These are phyloP conservation scores for Periparus ater DNA, from an alignment of 2,797 vertebrate genomes.

Conservation along the genomic window DNA sequence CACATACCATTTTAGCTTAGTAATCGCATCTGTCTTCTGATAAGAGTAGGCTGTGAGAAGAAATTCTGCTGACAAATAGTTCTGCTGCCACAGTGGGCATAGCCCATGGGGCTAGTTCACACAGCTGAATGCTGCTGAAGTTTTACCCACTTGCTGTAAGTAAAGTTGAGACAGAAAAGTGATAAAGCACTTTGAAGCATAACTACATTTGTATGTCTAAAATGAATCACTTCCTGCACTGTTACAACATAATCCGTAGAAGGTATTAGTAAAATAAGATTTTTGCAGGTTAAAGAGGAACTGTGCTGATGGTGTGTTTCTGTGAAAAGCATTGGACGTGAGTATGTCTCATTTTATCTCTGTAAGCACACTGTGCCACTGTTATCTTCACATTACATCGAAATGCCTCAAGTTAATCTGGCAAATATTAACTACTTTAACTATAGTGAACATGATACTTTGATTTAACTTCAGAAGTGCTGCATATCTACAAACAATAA, in stretches of 20 bases:
- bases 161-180: not conserved
- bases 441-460: not conserved
- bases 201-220: not conserved
- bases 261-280: not conserved
- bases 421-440: not conserved
- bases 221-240: not conserved
- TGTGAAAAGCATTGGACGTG: not conserved
- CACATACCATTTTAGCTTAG: slow-evolving; percentile 33
- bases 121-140: not conserved
- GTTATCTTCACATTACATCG: not conserved
- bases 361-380: not conserved
- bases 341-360: not conserved
- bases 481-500: not conserved
- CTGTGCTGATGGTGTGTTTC: not conserved
- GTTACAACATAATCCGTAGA: not conserved
- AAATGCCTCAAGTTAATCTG: not conserved
- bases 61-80: slow-evolving; percentile 40
- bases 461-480: not conserved
- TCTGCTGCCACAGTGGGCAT: not conserved
- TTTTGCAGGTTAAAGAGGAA: not conserved
- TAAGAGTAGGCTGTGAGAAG: not conserved
- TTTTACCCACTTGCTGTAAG: not conserved
- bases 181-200: not conserved
- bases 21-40: slow-evolving; percentile 5
- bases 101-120: not conserved